phyloP scores from a whole-genome alignment of 2,888 invertebrate species.

The Atherix ibis region DNA sequence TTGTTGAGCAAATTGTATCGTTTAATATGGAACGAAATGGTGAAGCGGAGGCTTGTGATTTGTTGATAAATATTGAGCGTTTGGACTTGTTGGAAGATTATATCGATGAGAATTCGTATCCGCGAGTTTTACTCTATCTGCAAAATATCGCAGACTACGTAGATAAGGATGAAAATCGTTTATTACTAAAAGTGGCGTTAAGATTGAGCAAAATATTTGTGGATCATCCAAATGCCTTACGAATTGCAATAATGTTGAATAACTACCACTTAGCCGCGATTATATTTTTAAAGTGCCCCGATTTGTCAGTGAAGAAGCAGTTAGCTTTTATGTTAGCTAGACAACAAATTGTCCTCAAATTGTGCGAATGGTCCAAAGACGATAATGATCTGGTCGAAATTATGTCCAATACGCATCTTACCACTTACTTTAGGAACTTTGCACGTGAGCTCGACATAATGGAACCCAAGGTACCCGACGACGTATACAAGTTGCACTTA shows the following conservation, averaged over 20 bases:
- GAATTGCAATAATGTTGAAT: constrained; percentile 83
- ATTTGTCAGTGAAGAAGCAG: constrained; percentile 57
- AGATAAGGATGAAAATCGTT: constrained; percentile 82
- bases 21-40: constrained; percentile 97
- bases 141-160: constrained; percentile 87
- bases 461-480: constrained; percentile 92
- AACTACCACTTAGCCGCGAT: constrained; percentile 56
- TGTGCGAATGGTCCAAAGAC: constrained; percentile 44
- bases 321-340: constrained; percentile 83
- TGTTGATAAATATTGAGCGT: constrained; percentile 92
- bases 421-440: constrained; percentile 70
- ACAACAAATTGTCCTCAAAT: constrained; percentile 68
- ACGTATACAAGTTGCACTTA: constrained; percentile 88
- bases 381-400: constrained; percentile 61
- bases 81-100: constrained; percentile 72
- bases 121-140: constrained; percentile 78
- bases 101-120: constrained; percentile 78
- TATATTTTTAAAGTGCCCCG: constrained; percentile 6
- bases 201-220: constrained; percentile 75
- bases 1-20: constrained; percentile 77
- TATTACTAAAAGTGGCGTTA: constrained; percentile 65
- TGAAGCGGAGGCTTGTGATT: constrained; percentile 96
- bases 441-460: constrained; percentile 90
- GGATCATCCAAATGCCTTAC: constrained; percentile 76
- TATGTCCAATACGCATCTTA: constrained; percentile 75